Evolutionary conservation across 2,113 vertebrate species (phyloP).

Genomic region (Australoheros scitulus): DNA sequence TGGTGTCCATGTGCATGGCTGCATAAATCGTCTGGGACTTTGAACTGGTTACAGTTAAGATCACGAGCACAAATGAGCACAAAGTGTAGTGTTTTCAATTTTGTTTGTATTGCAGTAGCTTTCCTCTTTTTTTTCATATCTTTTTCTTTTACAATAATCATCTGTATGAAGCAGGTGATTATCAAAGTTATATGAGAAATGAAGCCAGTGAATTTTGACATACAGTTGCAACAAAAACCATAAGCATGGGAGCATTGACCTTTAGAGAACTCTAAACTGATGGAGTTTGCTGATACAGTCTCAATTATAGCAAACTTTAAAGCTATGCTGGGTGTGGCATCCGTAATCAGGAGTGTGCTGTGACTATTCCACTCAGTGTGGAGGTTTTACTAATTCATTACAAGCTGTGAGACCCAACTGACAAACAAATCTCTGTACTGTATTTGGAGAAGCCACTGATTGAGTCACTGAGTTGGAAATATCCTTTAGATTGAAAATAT

Average conservation of each 20-base stretch:
- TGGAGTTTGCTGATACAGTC: background rate
- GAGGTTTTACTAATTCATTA: slow-evolving; percentile 42
- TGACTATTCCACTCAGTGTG: slow-evolving; percentile 13
- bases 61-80: background rate
- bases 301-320: background rate
- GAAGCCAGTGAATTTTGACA: background rate
- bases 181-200: background rate
- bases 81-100: background rate
- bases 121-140: no score
- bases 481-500: background rate
- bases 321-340: background rate
- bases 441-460: slow-evolving; percentile 7
- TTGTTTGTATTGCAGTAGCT: background rate
- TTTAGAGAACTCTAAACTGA: background rate
- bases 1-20: background rate
- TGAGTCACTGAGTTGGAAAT: background rate
- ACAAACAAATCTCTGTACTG: slow-evolving; percentile 29
- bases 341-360: background rate
- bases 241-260: background rate
- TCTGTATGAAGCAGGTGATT: background rate
- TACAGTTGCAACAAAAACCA: background rate
- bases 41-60: background rate
- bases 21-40: background rate
- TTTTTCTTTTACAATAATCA: background rate
- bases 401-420: slow-evolving; percentile 29